Evolutionary conservation across 2,888 invertebrate species (phyloP).

Genomic region (Polietes domitor): DNA sequence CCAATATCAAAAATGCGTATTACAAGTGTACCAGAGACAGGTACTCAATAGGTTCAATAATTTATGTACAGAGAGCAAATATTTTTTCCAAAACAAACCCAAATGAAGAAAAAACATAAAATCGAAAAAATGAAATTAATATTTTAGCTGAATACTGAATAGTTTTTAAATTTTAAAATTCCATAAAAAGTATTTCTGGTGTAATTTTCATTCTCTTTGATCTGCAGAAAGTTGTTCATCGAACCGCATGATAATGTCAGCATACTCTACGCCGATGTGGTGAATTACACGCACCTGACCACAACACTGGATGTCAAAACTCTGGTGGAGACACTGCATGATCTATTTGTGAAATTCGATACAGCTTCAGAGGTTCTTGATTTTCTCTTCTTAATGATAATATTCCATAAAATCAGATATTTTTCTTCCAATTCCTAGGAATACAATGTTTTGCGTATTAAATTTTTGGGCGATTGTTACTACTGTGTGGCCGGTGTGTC

Average conservation of each 20-base stretch:
- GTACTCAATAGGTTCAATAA: too few species aligned
- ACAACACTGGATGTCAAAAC: constrained; percentile 90
- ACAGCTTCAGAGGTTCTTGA: constrained; percentile 95
- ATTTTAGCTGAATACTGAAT: too few species aligned
- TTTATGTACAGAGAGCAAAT: too few species aligned
- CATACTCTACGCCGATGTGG: constrained; percentile 95
- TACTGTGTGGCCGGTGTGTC: constrained; percentile 95
- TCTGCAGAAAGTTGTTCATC: constrained; percentile 89
- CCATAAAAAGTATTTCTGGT: too few species aligned
- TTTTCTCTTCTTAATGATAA: too few species aligned
- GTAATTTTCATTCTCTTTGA: too few species aligned
- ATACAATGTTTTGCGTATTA: constrained; percentile 91
- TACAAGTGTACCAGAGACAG: too few species aligned
- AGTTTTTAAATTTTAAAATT: too few species aligned
- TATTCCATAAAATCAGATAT: background rate
- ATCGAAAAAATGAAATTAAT: too few species aligned
- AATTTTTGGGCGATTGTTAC: constrained; percentile 96
- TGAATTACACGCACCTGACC: constrained; percentile 91
- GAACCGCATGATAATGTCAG: constrained; percentile 94
- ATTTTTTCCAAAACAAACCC: too few species aligned
- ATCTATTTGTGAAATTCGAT: constrained; percentile 95
- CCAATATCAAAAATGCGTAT: too few species aligned
- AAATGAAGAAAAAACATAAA: too few species aligned
- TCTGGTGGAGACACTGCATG: constrained; percentile 93
- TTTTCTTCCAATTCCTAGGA: constrained; percentile 80